Percentiles rank a stretch among this genome's conserved stretches.
These are phyloP conservation scores for Platysternon megacephalum DNA, from an alignment of 2,113 vertebrate genomes.

Conservation along the genomic window DNA sequence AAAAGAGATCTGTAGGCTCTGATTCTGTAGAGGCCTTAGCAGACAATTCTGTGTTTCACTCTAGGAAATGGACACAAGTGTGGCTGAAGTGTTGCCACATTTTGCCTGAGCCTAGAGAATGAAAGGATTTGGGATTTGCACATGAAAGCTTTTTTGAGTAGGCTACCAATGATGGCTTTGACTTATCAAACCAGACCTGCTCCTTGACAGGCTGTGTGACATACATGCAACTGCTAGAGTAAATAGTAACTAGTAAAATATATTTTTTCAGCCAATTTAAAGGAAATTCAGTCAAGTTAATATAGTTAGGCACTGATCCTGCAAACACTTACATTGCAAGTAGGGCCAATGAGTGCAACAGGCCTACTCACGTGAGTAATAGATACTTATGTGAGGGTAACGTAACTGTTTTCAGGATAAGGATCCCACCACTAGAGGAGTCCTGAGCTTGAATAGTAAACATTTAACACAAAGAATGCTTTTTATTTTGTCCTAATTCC, in stretches of 20 bases:
- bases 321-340: neutral
- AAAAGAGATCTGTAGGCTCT: neutral
- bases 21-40: neutral
- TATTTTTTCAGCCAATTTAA: neutral
- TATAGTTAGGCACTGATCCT: rapidly evolving
- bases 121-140: neutral
- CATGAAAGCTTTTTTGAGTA: neutral
- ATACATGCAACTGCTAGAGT: neutral
- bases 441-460: neutral
- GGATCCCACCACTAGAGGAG: neutral
- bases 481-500: neutral
- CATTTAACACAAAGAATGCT: neutral
- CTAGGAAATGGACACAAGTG: neutral
- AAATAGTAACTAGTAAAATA: neutral
- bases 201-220: neutral
- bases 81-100: neutral
- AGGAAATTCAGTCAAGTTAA: neutral
- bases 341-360: neutral
- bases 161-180: neutral
- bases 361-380: rapidly evolving
- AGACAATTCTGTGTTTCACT: neutral
- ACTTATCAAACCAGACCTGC: neutral
- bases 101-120: neutral
- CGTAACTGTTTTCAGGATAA: neutral
- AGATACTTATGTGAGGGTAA: neutral